Conservation (phyloP, 2,888 invertebrate genomes). For the Ametastegia equiseti region DNA sequence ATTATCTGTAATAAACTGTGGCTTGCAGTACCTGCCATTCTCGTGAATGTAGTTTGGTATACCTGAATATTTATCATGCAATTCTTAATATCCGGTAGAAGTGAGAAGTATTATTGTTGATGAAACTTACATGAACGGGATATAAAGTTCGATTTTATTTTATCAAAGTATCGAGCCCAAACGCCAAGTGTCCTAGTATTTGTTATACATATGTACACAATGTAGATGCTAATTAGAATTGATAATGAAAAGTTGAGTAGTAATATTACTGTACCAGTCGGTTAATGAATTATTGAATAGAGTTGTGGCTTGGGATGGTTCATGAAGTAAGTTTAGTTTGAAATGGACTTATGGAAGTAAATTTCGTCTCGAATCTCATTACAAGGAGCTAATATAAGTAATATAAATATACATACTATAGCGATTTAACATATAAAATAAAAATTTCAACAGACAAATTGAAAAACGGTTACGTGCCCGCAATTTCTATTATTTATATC, state of each 20-base stretch:
- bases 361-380: not conserved
- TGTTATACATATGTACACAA: not conserved
- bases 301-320: not conserved
- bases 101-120: not conserved
- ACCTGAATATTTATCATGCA: not conserved
- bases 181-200: not conserved
- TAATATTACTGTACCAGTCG: not conserved
- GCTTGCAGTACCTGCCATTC: too few relatives aligned
- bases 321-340: not conserved
- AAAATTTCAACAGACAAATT: constrained; percentile 37
- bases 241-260: not conserved
- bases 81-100: not conserved
- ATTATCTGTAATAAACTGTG: too few relatives aligned
- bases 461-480: constrained; percentile 10
- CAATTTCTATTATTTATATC: constrained; percentile 24
- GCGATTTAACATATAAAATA: not conserved
- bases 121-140: not conserved
- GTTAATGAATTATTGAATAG: not conserved
- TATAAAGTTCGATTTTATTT: not conserved
- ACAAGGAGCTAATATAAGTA: not conserved
- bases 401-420: not conserved
- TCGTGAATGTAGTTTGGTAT: too few relatives aligned
- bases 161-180: not conserved
- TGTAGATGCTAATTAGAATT: not conserved
- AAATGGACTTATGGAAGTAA: not conserved